Conservation (phyloP, 2,113 vertebrate genomes). For the Stercorarius parasiticus region DNA sequence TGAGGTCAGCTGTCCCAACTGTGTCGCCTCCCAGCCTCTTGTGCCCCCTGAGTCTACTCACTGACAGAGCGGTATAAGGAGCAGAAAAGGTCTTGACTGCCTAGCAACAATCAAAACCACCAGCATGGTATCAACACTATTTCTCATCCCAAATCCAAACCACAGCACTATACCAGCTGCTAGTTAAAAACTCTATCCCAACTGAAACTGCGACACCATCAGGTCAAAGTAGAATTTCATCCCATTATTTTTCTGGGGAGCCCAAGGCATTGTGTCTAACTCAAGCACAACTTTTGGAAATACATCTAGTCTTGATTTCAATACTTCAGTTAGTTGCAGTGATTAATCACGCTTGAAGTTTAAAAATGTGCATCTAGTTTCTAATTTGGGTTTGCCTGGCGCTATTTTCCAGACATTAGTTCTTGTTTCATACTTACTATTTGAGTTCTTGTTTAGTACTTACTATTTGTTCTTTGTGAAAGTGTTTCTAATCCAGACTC, state of each 20-base stretch:
- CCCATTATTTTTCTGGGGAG: neutral
- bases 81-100: neutral
- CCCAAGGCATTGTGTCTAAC: neutral
- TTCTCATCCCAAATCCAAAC: neutral
- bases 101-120: neutral
- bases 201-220: neutral
- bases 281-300: neutral
- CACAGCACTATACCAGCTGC: neutral
- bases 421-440: neutral
- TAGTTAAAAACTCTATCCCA: neutral
- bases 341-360: neutral
- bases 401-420: neutral
- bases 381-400: neutral
- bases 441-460: neutral
- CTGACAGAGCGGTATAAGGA: neutral
- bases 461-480: neutral
- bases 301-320: neutral
- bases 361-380: neutral
- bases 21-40: neutral
- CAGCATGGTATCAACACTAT: neutral
- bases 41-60: neutral
- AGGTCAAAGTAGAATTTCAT: neutral
- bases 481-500: rapidly evolving
- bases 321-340: neutral
- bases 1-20: neutral